These are phyloP conservation scores for Drosophila varians DNA, from an alignment of 1,140 invertebrate species.

Conservation along the genomic window DNA sequence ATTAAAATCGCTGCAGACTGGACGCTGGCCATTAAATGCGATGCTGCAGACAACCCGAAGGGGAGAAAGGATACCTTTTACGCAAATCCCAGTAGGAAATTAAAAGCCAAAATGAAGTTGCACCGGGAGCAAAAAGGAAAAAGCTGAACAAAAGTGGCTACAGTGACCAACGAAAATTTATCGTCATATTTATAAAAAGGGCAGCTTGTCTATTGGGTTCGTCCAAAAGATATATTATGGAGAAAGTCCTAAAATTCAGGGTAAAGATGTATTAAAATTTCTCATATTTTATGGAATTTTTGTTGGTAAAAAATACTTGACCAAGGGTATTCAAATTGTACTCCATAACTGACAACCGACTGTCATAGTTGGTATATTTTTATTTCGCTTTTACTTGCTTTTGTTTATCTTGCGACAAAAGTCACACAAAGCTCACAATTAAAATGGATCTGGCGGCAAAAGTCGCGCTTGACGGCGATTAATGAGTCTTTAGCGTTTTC, in stretches of 20 bases:
- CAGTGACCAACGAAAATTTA: constrained; percentile 54
- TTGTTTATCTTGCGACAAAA: constrained; percentile 17
- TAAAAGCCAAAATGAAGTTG: constrained; percentile 79
- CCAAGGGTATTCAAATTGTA: background rate
- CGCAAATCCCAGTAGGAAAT: constrained; percentile 79
- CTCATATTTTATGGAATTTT: background rate
- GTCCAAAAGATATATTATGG: constrained; percentile 55
- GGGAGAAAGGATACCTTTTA: constrained; percentile 59
- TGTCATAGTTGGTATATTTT: constrained; percentile 51
- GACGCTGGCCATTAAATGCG: constrained; percentile 69
- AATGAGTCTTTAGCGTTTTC: constrained; percentile 77
- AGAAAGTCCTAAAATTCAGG: background rate
- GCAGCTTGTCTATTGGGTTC: constrained; percentile 27
- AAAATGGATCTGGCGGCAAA: constrained; percentile 66
- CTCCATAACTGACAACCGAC: background rate
- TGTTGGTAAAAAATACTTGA: background rate
- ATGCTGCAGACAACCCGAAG: constrained; percentile 47
- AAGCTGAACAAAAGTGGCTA: constrained; percentile 14
- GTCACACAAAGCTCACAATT: constrained; percentile 62
- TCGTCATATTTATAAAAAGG: constrained; percentile 72
- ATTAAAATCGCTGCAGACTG: constrained; percentile 75
- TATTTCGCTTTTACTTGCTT: constrained; percentile 39
- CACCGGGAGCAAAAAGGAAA: constrained; percentile 33
- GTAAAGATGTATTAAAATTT: background rate
- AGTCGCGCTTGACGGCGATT: constrained; percentile 63